phyloP scores from a whole-genome alignment of 2,888 invertebrate genomes.

The Watsonalla cultraria region DNA sequence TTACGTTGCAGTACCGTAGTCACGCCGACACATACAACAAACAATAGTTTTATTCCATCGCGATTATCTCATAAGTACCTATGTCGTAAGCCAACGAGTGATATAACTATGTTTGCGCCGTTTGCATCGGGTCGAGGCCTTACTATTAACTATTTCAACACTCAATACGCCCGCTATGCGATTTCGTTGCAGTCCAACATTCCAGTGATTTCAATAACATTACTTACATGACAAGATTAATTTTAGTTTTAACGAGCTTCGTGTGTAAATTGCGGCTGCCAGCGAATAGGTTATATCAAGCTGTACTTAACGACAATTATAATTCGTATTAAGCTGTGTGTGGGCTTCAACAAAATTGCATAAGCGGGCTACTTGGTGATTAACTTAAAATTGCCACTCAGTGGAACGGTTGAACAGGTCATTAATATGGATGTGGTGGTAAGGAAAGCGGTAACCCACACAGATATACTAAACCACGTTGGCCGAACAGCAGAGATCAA shows the following conservation, averaged over 20 bases:
- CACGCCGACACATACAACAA: constrained; percentile 47
- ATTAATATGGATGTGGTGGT: no score
- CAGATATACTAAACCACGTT: neutral
- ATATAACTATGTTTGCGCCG: constrained; percentile 41
- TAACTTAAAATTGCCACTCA: neutral
- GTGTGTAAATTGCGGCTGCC: no score
- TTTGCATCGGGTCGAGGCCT: constrained; percentile 45
- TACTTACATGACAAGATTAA: no score
- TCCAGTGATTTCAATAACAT: no score
- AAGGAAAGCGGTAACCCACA: no score
- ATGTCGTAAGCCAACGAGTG: constrained; percentile 56
- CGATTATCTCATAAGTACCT: constrained; percentile 63
- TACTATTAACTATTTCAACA: neutral
- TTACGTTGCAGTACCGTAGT: constrained; percentile 61
- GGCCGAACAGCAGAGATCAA: neutral
- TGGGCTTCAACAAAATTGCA: neutral
- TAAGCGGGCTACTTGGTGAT: neutral
- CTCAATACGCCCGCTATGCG: neutral
- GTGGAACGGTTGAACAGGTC: neutral
- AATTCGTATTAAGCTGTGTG: no score
- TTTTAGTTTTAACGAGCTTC: no score
- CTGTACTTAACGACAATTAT: no score
- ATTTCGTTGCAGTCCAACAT: neutral
- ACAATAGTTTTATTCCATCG: constrained; percentile 73
- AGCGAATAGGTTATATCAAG: no score